phyloP scores from a whole-genome alignment of 2,888 invertebrate species.

The Orthonychiurus folsomi region DNA sequence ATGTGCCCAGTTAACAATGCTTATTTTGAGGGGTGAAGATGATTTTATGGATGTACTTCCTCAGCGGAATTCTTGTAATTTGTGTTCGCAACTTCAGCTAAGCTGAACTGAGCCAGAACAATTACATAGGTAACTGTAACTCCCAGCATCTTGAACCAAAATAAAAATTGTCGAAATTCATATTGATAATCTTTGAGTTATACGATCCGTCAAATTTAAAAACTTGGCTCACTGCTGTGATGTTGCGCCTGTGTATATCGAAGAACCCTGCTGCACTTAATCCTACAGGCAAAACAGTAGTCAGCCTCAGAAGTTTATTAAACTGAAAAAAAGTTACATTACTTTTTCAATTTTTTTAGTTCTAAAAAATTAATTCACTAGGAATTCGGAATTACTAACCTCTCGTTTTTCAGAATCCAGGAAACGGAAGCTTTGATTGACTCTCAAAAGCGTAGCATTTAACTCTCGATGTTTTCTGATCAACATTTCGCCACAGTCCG shows the following conservation, averaged over 20 bases:
- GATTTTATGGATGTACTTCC: too few species aligned
- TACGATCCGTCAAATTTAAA: neutral
- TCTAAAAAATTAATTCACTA: too few species aligned
- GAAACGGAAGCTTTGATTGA: neutral
- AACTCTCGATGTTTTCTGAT: neutral
- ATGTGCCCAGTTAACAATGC: too few species aligned
- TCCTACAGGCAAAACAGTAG: neutral
- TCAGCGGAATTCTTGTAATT: too few species aligned
- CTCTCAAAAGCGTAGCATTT: neutral
- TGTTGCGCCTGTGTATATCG: neutral
- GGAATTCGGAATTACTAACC: too few species aligned
- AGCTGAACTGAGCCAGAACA: neutral
- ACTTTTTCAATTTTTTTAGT: too few species aligned
- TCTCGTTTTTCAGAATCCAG: neutral
- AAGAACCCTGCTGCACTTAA: neutral
- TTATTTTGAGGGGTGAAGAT: too few species aligned
- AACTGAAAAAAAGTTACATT: neutral
- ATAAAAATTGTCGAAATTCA: neutral
- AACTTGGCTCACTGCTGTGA: neutral
- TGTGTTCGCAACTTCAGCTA: too few species aligned
- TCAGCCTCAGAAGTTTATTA: neutral
- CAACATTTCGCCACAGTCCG: neutral
- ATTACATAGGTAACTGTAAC: neutral
- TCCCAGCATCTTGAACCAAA: neutral
- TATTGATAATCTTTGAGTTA: neutral